phyloP scores from a whole-genome alignment of 2,797 vertebrate genomes.

The Cryptoblepharus egeriae region DNA sequence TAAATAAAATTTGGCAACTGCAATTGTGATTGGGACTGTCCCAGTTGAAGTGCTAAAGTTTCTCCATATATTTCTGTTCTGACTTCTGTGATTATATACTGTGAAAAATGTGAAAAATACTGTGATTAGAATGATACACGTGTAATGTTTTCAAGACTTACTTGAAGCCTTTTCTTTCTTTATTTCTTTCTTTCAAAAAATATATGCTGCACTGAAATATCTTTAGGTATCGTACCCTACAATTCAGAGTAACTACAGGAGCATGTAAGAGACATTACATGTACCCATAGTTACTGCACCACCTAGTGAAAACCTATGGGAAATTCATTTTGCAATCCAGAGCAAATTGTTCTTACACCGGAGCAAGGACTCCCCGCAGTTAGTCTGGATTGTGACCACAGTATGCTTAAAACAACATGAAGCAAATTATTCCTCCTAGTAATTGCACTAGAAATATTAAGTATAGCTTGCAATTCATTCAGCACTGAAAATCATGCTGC shows the following conservation, averaged over 20 bases:
- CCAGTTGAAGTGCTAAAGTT: not conserved
- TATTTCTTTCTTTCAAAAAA: not conserved
- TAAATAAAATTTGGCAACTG: not conserved
- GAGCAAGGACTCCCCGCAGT: no score
- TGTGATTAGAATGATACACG: no score
- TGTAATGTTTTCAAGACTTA: no score
- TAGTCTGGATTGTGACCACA: no score
- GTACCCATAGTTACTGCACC: no score
- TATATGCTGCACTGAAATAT: not conserved
- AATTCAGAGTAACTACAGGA: no score
- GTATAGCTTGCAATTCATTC: constrained; percentile 81
- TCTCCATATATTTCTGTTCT: not conserved
- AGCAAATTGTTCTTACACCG: no score
- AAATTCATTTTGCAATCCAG: no score
- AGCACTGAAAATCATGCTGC: constrained; percentile 70
- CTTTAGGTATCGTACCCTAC: not conserved
- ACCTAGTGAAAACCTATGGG: no score
- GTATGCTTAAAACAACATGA: constrained; percentile 47
- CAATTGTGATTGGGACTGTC: not conserved
- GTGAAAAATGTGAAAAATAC: no score
- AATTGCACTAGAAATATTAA: constrained; percentile 78
- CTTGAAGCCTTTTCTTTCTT: not conserved
- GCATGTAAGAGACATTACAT: no score
- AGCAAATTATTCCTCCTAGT: constrained; percentile 64
- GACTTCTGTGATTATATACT: no score